Evolutionary conservation across 2,113 vertebrate species (phyloP).

Genomic region (Zosterops borbonicus): DNA sequence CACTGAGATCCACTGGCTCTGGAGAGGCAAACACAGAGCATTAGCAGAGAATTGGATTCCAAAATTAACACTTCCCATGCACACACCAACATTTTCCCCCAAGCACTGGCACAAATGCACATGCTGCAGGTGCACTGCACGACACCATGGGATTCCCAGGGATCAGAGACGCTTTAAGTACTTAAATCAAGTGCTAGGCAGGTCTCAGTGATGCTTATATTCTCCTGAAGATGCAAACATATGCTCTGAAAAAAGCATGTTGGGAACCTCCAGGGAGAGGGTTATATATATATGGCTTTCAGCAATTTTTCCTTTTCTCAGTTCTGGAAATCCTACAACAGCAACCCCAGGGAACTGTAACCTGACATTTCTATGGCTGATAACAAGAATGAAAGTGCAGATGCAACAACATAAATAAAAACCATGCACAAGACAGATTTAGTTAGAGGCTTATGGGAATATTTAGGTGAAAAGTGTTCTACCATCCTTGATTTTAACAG

Average conservation of each 20-base stretch:
- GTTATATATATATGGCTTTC: slow-evolving; percentile 4
- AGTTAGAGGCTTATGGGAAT: not conserved
- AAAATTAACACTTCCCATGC: not conserved
- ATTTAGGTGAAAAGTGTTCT: slow-evolving; percentile 38
- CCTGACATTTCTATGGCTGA: slow-evolving; percentile 24
- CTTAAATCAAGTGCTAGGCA: slow-evolving; percentile 27
- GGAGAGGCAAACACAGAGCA: not conserved
- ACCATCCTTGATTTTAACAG: slow-evolving; percentile 29
- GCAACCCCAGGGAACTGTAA: slow-evolving; percentile 17
- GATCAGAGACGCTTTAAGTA: slow-evolving; percentile 15
- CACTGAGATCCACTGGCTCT: slow-evolving; percentile 86
- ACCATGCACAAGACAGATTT: slow-evolving; percentile 6
- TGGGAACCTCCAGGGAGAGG: slow-evolving; percentile 14
- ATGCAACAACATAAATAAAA: slow-evolving; percentile 48
- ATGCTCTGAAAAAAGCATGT: slow-evolving; percentile 25
- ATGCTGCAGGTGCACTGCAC: not conserved
- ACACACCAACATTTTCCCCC: not conserved
- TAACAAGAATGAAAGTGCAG: slow-evolving; percentile 43
- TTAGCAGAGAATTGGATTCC: not conserved
- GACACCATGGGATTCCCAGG: not conserved
- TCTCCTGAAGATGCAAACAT: slow-evolving; percentile 26
- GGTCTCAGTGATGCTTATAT: not conserved
- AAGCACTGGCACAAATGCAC: not conserved
- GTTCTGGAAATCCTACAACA: slow-evolving; percentile 43
- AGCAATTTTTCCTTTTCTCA: slow-evolving; percentile 21